Evolutionary conservation across 2,888 invertebrate species (phyloP).

Genomic region (Drepana falcataria): DNA sequence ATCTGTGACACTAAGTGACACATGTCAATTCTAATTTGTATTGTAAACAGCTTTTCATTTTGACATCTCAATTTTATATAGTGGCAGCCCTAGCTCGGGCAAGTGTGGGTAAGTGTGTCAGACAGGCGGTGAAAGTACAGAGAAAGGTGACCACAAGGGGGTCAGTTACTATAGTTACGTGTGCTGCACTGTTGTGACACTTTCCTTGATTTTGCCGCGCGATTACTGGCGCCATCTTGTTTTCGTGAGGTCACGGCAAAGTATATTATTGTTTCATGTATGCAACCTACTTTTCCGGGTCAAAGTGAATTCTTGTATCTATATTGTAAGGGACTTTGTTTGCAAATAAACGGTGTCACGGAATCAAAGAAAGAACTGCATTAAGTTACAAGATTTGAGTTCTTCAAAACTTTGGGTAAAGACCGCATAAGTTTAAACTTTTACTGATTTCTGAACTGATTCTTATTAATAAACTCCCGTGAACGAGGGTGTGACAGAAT

Average conservation of each 20-base stretch:
- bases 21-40: no score
- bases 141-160: slow-evolving; percentile 62
- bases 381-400: no score
- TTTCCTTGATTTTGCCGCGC: slow-evolving; percentile 43
- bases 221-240: slow-evolving; percentile 29
- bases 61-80: background rate
- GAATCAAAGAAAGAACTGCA: no score
- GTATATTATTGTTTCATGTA: background rate
- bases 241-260: slow-evolving; percentile 8
- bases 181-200: slow-evolving; percentile 49
- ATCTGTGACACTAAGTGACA: no score
- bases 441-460: no score
- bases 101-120: slow-evolving; percentile 44
- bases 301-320: background rate
- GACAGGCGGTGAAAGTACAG: slow-evolving; percentile 63
- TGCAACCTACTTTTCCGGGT: background rate
- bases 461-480: no score
- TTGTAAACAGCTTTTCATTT: no score
- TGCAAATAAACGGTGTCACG: no score
- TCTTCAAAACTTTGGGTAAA: no score
- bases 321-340: no score
- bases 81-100: background rate
- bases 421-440: no score
- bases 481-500: no score
- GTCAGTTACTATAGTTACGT: slow-evolving; percentile 70